Percentiles rank a stretch among this genome's conserved stretches.
Conservation (phyloP, 2,888 invertebrate species). For the Scaptomyza reducta region DNA sequence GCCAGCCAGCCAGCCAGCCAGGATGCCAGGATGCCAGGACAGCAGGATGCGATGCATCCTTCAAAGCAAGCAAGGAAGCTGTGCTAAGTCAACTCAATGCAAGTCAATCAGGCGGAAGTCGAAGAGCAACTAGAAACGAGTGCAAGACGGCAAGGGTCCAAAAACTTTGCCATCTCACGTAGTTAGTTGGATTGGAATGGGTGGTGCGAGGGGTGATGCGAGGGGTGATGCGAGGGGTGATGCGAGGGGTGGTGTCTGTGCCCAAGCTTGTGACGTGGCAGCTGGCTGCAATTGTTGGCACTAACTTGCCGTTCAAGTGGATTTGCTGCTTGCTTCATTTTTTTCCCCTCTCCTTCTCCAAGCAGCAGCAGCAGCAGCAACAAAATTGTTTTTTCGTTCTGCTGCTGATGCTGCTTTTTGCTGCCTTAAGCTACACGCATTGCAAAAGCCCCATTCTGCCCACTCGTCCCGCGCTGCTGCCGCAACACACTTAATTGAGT, state of each 20-base stretch:
- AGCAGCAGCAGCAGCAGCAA: slow-evolving; percentile 37
- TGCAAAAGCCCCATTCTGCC: not conserved
- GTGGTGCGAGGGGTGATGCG: not conserved
- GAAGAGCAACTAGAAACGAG: slow-evolving; percentile 47
- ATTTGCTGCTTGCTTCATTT: slow-evolving; percentile 68
- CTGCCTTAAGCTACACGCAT: slow-evolving; percentile 47
- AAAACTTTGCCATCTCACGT: slow-evolving; percentile 66
- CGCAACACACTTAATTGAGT: slow-evolving; percentile 71
- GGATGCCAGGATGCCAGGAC: not conserved
- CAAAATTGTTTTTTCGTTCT: slow-evolving; percentile 72
- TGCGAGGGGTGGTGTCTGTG: slow-evolving; percentile 31
- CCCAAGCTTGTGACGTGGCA: slow-evolving; percentile 72
- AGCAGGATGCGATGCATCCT: slow-evolving; percentile 22
- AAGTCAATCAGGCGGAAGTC: slow-evolving; percentile 78
- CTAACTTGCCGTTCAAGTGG: slow-evolving; percentile 71
- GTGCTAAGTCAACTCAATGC: slow-evolving; percentile 78
- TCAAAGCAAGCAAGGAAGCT: slow-evolving; percentile 58
- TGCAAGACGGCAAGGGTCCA: slow-evolving; percentile 31
- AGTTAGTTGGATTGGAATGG: not conserved
- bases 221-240: too few relatives aligned
- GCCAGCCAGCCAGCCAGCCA: slow-evolving; percentile 9
- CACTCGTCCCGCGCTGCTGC: not conserved
- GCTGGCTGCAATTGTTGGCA: slow-evolving; percentile 78
- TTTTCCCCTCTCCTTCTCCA: not conserved
- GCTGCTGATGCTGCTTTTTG: slow-evolving; percentile 26